Base-by-base conservation (phyloP, 2,888 invertebrate genomes). In the Agelastica alni region DNA sequence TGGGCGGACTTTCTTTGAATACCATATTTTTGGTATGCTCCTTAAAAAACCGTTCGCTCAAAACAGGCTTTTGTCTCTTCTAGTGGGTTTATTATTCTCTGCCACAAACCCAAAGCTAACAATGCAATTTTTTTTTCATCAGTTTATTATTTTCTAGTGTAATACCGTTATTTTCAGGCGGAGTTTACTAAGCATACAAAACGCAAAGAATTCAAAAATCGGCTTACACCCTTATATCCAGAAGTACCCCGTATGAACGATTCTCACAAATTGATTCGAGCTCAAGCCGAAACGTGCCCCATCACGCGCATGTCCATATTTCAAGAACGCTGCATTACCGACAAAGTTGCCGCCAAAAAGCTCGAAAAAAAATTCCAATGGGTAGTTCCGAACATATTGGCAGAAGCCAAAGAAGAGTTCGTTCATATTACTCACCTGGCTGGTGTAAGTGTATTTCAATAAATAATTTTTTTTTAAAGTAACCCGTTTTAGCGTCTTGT, bases 241-340 rank as follows among this genome's bases (percentile, higher is more conserved):
- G 68, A 63, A 58, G 66, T 77, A 13, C 70, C 69, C 0, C 61
- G 55, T 16, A 64, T 68, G 20, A 67, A 73, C 41, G 58, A 61
- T 1, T 62, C 72, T 1, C 74, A 75, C 41, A 77, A 79, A 17
- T 79, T 82, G 13, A 68, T 87, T 18, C 76, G 83, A n/a, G 74
- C 78, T 59, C 81, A 80, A 65, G 85, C 85, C 0, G 76, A 82
- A 2, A 75, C 80, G 58, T 79, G 85, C 37, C 77, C 81, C 32
- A 83, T 84, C 3, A 83, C 85, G 0, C 80, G 80, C 4, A 86
- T 87, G 83, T 78, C 83, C 1, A 78, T 79, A 17, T 78, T 80
- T 30, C 84, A 84, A 75, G 85, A 87, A 72, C 69, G 77, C 5
- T 83, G 81, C 66, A 87, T 90, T 52, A 75, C 79, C 42, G 79